Evolutionary conservation across 1,140 invertebrate species (phyloP).

Genomic region (Drosophila kohkoa): DNA sequence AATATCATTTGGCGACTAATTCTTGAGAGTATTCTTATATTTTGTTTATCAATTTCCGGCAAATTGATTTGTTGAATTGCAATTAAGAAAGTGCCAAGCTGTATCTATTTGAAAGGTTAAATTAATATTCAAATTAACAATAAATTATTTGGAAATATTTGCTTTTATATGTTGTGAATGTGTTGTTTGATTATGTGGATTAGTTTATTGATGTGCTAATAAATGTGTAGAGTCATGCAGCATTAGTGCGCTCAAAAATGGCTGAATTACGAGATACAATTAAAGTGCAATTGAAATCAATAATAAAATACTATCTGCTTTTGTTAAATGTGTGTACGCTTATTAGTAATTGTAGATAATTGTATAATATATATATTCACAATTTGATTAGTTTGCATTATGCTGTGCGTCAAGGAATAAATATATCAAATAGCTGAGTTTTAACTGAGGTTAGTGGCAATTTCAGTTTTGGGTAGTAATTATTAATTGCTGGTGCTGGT

Average conservation of each 20-base stretch:
- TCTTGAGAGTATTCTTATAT: too few species aligned
- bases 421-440: conserved; percentile 9
- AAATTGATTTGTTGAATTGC: too few species aligned
- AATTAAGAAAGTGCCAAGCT: too few species aligned
- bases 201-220: conserved; percentile 43
- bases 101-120: too few species aligned
- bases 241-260: conserved; percentile 63
- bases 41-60: too few species aligned
- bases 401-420: conserved; percentile 61
- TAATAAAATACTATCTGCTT: conserved; percentile 29
- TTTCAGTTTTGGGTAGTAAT: conserved; percentile 6
- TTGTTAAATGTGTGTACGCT: conserved; percentile 19
- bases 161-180: not conserved
- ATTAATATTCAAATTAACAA: too few species aligned
- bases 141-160: too few species aligned
- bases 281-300: conserved; percentile 69
- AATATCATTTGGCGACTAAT: too few species aligned
- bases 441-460: conserved; percentile 61
- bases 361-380: conserved; percentile 53
- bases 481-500: conserved; percentile 53
- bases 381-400: conserved; percentile 54
- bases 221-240: conserved; percentile 67
- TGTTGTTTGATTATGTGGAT: conserved; percentile 15
- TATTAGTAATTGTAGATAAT: conserved; percentile 27
- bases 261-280: conserved; percentile 29